Percentiles rank a stretch among this genome's conserved stretches.
Evolutionary conservation across 2,113 vertebrate genomes (phyloP).

Genomic region (Rhinichthys klamathensis): DNA sequence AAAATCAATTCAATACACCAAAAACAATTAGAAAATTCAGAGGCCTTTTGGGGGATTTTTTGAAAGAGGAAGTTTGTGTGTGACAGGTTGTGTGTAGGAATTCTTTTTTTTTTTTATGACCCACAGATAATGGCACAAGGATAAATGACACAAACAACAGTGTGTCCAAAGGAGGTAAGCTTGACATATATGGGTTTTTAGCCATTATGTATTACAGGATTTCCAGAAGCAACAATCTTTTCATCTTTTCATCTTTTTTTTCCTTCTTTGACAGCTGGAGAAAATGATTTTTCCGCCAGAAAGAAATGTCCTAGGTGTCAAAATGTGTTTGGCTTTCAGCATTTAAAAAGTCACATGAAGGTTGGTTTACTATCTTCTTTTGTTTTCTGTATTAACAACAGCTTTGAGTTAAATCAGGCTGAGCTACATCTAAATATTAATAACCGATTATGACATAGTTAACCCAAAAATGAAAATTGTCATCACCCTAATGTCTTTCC

Average conservation of each 20-base stretch:
- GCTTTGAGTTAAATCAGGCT: neutral
- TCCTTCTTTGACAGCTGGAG: constrained; percentile 65
- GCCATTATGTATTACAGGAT: neutral
- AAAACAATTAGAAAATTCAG: neutral
- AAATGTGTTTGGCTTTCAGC: constrained; percentile 85
- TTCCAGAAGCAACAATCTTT: neutral
- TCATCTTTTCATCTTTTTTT: neutral
- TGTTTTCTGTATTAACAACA: neutral
- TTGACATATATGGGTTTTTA: constrained; percentile 59
- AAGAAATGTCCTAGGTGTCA: constrained; percentile 90
- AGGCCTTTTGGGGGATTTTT: neutral
- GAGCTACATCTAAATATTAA: neutral
- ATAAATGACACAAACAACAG: constrained; percentile 73
- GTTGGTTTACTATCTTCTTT: constrained; percentile 69
- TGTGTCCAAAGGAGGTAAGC: constrained; percentile 74
- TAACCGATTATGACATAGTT: too few species aligned
- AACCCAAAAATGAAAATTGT: neutral
- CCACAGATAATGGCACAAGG: constrained; percentile 68
- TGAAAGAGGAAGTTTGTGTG: neutral
- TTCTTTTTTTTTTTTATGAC: neutral
- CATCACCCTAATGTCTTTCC: neutral
- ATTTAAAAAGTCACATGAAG: constrained; percentile 85
- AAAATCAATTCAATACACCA: neutral
- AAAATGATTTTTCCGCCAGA: constrained; percentile 84
- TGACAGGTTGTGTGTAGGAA: too few species aligned